Percentiles rank a stretch among this genome's conserved stretches.
Conservation (phyloP, 2,888 invertebrate species). For the Prosopocoilus inquinatus region DNA sequence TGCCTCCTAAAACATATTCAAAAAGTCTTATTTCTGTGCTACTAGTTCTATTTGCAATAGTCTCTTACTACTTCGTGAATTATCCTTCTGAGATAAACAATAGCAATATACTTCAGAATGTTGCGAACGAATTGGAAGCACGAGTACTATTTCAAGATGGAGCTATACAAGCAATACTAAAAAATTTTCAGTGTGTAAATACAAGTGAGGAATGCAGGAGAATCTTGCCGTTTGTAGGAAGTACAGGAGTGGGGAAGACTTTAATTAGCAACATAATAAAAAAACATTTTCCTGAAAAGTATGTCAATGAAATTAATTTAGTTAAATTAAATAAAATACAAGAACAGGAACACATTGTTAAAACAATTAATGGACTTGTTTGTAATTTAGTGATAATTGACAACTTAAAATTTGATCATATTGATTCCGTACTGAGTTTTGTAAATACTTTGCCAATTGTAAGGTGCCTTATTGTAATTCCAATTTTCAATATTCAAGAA, state of each 20-base stretch:
- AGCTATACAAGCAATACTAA: slow-evolving; percentile 25
- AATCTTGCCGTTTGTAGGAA: slow-evolving; percentile 37
- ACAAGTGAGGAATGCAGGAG: slow-evolving; percentile 23
- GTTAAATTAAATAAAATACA: slow-evolving; percentile 12
- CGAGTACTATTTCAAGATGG: slow-evolving; percentile 31
- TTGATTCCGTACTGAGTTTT: slow-evolving; percentile 30
- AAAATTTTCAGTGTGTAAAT: slow-evolving; percentile 21
- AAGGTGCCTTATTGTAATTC: slow-evolving; percentile 29
- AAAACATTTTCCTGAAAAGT: slow-evolving; percentile 28
- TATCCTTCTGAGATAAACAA: neutral
- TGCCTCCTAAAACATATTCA: no score
- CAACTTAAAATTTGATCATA: slow-evolving; percentile 33
- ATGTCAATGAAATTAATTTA: slow-evolving; percentile 28
- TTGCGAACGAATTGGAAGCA: slow-evolving; percentile 26
- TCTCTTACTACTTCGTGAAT: no score
- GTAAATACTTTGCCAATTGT: slow-evolving; percentile 30
- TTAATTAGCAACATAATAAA: slow-evolving; percentile 36
- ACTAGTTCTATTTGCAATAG: no score
- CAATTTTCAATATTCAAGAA: slow-evolving; percentile 39
- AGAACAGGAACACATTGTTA: neutral
- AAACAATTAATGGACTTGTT: slow-evolving; percentile 15
- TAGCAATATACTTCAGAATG: slow-evolving; percentile 9
- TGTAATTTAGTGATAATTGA: slow-evolving; percentile 40
- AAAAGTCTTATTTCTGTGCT: no score
- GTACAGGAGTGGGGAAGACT: slow-evolving; percentile 42